Conservation (phyloP, 2,888 invertebrate genomes). For the Drosophila maculinotata region DNA sequence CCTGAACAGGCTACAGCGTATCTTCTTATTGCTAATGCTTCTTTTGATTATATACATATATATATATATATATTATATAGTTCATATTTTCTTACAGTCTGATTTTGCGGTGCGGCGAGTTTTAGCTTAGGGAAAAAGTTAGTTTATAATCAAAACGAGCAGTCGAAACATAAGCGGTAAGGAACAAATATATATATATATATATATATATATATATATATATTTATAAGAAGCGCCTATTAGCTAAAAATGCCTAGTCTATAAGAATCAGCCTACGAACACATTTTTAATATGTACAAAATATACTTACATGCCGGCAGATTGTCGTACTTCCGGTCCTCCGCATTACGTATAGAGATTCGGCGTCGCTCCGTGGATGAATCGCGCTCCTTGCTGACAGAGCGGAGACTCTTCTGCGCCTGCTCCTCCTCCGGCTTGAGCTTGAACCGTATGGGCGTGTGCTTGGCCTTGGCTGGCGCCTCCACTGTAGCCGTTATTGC, state of each 20-base stretch:
- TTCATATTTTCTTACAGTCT: not conserved
- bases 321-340: constrained; percentile 87
- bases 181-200: too few relatives aligned
- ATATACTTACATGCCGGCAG: constrained; percentile 87
- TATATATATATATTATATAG: too few relatives aligned
- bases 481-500: constrained; percentile 8
- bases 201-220: too few relatives aligned
- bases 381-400: constrained; percentile 61
- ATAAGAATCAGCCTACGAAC: not conserved
- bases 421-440: constrained; percentile 69
- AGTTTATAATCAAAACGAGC: not conserved
- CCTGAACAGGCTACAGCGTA: constrained; percentile 2
- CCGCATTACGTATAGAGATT: constrained; percentile 85
- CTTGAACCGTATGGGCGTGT: constrained; percentile 83
- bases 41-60: not conserved
- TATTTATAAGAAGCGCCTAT: too few relatives aligned
- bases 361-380: constrained; percentile 74
- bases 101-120: not conserved
- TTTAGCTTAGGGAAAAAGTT: not conserved
- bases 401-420: constrained; percentile 48
- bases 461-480: constrained; percentile 74
- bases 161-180: not conserved
- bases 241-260: not conserved
- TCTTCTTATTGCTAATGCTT: not conserved
- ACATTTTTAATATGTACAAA: not conserved